phyloP scores from a whole-genome alignment of 1,140 invertebrate genomes.

The Liolophura sinensis region DNA sequence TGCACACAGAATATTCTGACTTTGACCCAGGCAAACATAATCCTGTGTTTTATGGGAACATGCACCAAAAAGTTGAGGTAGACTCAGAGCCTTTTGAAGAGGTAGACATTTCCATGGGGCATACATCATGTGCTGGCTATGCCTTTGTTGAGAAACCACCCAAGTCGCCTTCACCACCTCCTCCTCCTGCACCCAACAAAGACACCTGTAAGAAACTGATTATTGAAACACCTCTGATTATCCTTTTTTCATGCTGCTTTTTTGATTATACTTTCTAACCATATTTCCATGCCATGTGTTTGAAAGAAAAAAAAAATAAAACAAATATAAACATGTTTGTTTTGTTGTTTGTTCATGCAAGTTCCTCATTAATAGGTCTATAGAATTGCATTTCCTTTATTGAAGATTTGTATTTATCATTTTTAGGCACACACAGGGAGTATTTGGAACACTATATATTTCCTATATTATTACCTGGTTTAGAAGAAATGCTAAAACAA shows the following conservation, averaged over 20 bases:
- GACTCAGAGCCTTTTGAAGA: slow-evolving; percentile 41
- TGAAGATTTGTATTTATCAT: neutral
- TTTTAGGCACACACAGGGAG: slow-evolving; percentile 50
- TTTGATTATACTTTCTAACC: slow-evolving; percentile 1
- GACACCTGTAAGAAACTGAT: slow-evolving; percentile 39
- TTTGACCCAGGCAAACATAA: slow-evolving; percentile 54
- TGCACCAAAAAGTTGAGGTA: slow-evolving; percentile 36
- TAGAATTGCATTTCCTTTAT: slow-evolving; percentile 1
- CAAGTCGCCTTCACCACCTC: slow-evolving; percentile 29
- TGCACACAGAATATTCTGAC: slow-evolving; percentile 45
- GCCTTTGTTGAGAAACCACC: slow-evolving; percentile 48
- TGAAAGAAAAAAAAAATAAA: too few species aligned
- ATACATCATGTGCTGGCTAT: slow-evolving; percentile 55
- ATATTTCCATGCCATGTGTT: neutral
- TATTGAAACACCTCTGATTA: neutral
- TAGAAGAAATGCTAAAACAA: slow-evolving; percentile 55
- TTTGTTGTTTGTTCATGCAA: neutral
- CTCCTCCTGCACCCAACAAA: slow-evolving; percentile 41
- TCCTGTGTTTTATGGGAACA: slow-evolving; percentile 55
- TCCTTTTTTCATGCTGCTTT: neutral
- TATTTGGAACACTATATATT: slow-evolving; percentile 57
- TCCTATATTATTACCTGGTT: slow-evolving; percentile 52
- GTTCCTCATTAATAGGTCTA: neutral
- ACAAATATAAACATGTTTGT: neutral
- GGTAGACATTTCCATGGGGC: slow-evolving; percentile 42